Evolutionary conservation across 2,797 vertebrate species (phyloP).

Genomic region (Anabacerthia variegaticeps): DNA sequence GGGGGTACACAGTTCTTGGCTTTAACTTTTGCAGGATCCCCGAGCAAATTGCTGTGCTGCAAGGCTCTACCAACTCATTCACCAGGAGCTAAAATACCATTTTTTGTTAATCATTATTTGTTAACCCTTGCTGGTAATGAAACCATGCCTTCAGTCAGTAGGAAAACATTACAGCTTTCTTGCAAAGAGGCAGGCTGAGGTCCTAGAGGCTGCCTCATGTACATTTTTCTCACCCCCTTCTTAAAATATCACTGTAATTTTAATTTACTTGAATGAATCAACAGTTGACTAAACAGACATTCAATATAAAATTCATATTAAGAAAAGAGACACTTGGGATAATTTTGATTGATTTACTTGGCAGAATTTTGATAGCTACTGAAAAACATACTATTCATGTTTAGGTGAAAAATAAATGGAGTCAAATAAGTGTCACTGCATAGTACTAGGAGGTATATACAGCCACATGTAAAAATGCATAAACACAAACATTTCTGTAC

Average conservation of each 20-base stretch:
- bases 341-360: constrained; percentile 76
- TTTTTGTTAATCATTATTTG: not conserved
- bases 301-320: constrained; percentile 70
- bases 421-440: constrained; percentile 68
- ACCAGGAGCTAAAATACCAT: not conserved
- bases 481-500: constrained; percentile 73
- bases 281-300: constrained; percentile 72
- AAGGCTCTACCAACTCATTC: not conserved
- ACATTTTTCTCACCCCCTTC: not conserved
- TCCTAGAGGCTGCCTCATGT: constrained; percentile 58
- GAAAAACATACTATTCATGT: constrained; percentile 75
- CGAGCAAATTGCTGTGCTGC: not conserved
- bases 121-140: not conserved
- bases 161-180: constrained; percentile 19
- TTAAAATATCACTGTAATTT: constrained; percentile 63
- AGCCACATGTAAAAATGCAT: constrained; percentile 70
- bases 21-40: constrained; percentile 5
- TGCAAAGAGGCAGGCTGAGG: constrained; percentile 29
- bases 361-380: constrained; percentile 74
- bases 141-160: constrained; percentile 13
- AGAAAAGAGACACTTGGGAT: constrained; percentile 71
- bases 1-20: not conserved
- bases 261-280: constrained; percentile 54
- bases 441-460: constrained; percentile 75
- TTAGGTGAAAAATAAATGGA: constrained; percentile 75